Evolutionary conservation across 2,888 invertebrate genomes (phyloP).

Genomic region (Heteropelma amictum): DNA sequence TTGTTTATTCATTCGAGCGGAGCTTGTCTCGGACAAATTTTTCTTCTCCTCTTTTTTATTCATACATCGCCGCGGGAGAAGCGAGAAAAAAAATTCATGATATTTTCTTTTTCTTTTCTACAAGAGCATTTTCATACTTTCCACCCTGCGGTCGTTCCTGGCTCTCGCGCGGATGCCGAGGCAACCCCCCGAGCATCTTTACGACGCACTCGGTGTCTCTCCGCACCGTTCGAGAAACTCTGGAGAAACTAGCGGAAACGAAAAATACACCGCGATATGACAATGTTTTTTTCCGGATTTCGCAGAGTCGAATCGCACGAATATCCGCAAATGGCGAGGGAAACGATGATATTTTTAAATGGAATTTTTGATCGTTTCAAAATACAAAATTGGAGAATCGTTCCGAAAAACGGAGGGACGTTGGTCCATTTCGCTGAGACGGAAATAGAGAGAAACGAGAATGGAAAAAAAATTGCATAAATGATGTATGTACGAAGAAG

Average conservation of each 20-base stretch:
- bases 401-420: too few relatives aligned
- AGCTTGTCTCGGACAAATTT: conserved; percentile 46
- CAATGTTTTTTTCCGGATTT: too few relatives aligned
- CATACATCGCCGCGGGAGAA: conserved; percentile 47
- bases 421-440: neutral
- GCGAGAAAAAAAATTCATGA: neutral
- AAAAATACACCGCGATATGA: too few relatives aligned
- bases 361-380: too few relatives aligned
- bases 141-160: conserved; percentile 39
- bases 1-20: conserved; percentile 68
- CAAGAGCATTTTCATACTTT: conserved; percentile 68
- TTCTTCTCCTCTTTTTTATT: conserved; percentile 52
- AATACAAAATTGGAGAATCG: too few relatives aligned
- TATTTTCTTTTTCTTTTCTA: conserved; percentile 57
- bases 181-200: conserved; percentile 59
- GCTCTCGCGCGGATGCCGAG: conserved; percentile 14
- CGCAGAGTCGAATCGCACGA: neutral
- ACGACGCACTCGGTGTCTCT: conserved; percentile 45
- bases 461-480: neutral
- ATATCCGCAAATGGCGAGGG: conserved; percentile 9
- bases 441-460: neutral
- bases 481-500: conserved; percentile 17
- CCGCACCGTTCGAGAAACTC: neutral
- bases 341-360: too few relatives aligned
- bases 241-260: neutral